Percentiles rank a stretch among this genome's conserved stretches.
Evolutionary conservation across 92 coral and sea anemone species (phyloP).

Genomic region (Siderastrea radians): DNA sequence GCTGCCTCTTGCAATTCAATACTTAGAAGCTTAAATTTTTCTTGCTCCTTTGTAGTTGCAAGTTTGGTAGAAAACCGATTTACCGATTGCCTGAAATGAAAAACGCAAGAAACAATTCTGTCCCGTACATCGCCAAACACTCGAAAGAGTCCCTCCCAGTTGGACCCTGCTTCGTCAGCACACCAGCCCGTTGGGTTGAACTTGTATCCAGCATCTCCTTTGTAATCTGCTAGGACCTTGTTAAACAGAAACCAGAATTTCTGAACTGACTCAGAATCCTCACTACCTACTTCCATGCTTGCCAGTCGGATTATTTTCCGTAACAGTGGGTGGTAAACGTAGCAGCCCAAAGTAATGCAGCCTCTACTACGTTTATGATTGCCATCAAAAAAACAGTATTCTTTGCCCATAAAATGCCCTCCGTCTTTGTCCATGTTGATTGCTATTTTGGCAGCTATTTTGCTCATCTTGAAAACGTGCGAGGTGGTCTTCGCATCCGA

Average conservation of each 20-base stretch:
- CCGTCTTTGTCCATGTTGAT: slow-evolving; percentile 16
- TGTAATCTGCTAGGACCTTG: slow-evolving; percentile 25
- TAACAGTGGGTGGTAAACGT: not conserved
- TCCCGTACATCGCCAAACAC: slow-evolving; percentile 31
- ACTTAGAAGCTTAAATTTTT: slow-evolving; percentile 35
- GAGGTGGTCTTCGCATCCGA: not conserved
- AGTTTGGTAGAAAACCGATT: not conserved
- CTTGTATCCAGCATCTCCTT: slow-evolving; percentile 26
- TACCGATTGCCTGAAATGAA: slow-evolving; percentile 53
- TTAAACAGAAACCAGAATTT: slow-evolving; percentile 42
- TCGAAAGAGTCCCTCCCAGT: slow-evolving; percentile 29
- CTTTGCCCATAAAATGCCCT: slow-evolving; percentile 20
- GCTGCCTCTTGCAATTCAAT: slow-evolving; percentile 24
- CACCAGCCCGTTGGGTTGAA: slow-evolving; percentile 49
- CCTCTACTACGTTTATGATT: slow-evolving; percentile 45
- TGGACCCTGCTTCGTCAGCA: slow-evolving; percentile 55
- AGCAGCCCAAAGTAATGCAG: slow-evolving; percentile 30
- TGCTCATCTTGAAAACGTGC: slow-evolving; percentile 44
- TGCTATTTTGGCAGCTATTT: slow-evolving; percentile 11
- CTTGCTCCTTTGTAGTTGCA: slow-evolving; percentile 9
- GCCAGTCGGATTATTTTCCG: slow-evolving; percentile 15
- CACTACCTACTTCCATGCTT: slow-evolving; percentile 37
- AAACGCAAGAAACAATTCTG: slow-evolving; percentile 42
- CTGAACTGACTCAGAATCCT: slow-evolving; percentile 19
- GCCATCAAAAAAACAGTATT: slow-evolving; percentile 49